phyloP scores from a whole-genome alignment of 2,888 invertebrate genomes.

The Caenorhabditis sp. region DNA sequence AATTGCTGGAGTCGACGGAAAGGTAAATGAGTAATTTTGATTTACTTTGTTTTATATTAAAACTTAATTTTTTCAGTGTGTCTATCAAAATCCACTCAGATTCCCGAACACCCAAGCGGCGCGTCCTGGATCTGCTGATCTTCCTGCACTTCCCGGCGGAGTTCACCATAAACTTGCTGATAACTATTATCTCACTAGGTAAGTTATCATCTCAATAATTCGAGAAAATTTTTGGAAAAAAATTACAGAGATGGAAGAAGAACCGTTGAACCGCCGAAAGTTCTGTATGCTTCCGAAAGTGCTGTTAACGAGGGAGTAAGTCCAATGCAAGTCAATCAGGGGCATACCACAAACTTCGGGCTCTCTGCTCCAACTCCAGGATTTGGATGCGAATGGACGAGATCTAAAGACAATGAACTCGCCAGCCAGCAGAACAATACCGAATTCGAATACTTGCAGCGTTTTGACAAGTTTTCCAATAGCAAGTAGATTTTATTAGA shows the following conservation, averaged over 20 bases:
- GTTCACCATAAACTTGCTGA: constrained; percentile 89
- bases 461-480: constrained; percentile 70
- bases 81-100: constrained; percentile 76
- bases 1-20: constrained; percentile 76
- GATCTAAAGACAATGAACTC: constrained; percentile 61
- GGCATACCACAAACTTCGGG: constrained; percentile 80
- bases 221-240: too few relatives aligned
- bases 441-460: constrained; percentile 68
- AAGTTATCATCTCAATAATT: too few relatives aligned
- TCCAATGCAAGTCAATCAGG: constrained; percentile 70
- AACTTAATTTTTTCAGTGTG: constrained; percentile 58
- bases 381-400: constrained; percentile 79
- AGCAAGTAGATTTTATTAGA: constrained; percentile 57
- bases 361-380: constrained; percentile 81
- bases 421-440: constrained; percentile 72
- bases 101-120: constrained; percentile 81
- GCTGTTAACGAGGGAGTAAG: constrained; percentile 46
- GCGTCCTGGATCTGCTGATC: constrained; percentile 90
- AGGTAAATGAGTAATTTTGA: too few relatives aligned
- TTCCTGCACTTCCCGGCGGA: constrained; percentile 87
- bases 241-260: constrained; percentile 90
- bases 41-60: constrained; percentile 4
- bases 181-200: constrained; percentile 89
- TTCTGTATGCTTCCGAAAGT: constrained; percentile 69
- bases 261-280: constrained; percentile 88